phyloP scores from a whole-genome alignment of 2,888 invertebrate species.

The Zele albiditarsus region DNA sequence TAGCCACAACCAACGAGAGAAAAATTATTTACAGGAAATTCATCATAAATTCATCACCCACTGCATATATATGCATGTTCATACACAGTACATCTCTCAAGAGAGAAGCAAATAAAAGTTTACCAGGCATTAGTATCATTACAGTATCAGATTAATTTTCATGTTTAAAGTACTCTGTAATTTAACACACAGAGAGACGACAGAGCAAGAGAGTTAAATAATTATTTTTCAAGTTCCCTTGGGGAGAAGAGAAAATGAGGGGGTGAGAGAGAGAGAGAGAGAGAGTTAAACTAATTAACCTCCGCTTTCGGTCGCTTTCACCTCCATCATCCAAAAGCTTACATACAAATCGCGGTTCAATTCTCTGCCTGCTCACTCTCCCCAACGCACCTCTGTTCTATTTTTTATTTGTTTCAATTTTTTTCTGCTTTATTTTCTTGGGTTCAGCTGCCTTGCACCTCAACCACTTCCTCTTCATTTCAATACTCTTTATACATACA shows the following conservation, averaged over 20 bases:
- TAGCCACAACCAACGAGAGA: background rate
- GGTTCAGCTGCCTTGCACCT: background rate
- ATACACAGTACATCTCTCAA: background rate
- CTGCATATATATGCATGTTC: background rate
- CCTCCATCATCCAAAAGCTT: slow-evolving; percentile 28
- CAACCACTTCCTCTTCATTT: slow-evolving; percentile 15
- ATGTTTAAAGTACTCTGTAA: slow-evolving; percentile 28
- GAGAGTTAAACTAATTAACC: slow-evolving; percentile 57
- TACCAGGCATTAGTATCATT: slow-evolving; percentile 25
- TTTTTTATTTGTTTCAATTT: background rate
- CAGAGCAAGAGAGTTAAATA: slow-evolving; percentile 43
- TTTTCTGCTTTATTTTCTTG: slow-evolving; percentile 20
- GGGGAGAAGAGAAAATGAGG: background rate
- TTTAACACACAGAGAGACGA: slow-evolving; percentile 12
- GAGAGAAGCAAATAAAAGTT: background rate
- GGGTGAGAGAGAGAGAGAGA: slow-evolving; percentile 37
- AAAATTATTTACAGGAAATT: slow-evolving; percentile 8
- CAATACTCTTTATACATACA: background rate
- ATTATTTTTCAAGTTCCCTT: slow-evolving; percentile 53
- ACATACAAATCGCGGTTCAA: slow-evolving; percentile 22
- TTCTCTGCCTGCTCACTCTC: background rate
- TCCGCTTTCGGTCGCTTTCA: slow-evolving; percentile 43
- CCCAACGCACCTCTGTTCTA: background rate
- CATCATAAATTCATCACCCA: slow-evolving; percentile 6
- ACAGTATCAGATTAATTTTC: slow-evolving; percentile 30